These are phyloP conservation scores for Biston stratarius DNA, from an alignment of 2,888 invertebrate genomes.

Conservation along the genomic window DNA sequence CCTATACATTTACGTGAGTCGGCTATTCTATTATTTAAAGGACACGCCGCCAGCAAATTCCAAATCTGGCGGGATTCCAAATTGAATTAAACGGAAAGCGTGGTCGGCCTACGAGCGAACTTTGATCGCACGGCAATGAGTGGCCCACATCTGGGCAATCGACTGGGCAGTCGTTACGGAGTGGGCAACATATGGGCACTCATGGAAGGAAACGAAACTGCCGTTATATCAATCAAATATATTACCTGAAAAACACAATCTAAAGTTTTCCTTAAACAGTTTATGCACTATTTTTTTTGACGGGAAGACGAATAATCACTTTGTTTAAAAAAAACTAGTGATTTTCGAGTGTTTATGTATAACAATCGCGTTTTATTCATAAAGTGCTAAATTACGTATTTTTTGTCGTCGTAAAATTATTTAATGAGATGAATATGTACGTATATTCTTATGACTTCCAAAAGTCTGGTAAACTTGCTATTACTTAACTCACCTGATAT, in stretches of 20 bases:
- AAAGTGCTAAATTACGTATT: too few species aligned
- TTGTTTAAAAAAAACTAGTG: too few species aligned
- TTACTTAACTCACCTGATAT: too few species aligned
- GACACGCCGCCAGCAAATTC: slow-evolving; percentile 77
- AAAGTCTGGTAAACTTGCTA: too few species aligned
- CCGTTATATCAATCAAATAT: slow-evolving; percentile 14
- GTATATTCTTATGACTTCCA: too few species aligned
- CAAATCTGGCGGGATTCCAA: slow-evolving; percentile 80
- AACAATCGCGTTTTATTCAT: too few species aligned
- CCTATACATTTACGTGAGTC: slow-evolving; percentile 65
- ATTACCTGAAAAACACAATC: neutral
- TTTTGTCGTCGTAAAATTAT: too few species aligned
- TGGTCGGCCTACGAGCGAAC: slow-evolving; percentile 65
- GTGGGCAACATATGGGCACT: neutral
- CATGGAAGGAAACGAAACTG: slow-evolving; percentile 30
- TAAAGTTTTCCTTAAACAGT: neutral
- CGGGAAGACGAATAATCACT: too few species aligned
- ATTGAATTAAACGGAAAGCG: slow-evolving; percentile 80
- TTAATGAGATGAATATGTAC: too few species aligned
- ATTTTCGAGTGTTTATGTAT: too few species aligned
- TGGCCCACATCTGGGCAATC: slow-evolving; percentile 46
- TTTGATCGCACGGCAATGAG: slow-evolving; percentile 72
- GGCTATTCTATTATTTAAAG: slow-evolving; percentile 79
- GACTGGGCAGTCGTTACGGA: slow-evolving; percentile 8
- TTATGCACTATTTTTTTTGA: neutral